A percentile compares a stretch with the other conserved stretches of the same genome.
Conservation (phyloP, 2,113 vertebrate species). For the Calyptommatus sinebrachiatus region DNA sequence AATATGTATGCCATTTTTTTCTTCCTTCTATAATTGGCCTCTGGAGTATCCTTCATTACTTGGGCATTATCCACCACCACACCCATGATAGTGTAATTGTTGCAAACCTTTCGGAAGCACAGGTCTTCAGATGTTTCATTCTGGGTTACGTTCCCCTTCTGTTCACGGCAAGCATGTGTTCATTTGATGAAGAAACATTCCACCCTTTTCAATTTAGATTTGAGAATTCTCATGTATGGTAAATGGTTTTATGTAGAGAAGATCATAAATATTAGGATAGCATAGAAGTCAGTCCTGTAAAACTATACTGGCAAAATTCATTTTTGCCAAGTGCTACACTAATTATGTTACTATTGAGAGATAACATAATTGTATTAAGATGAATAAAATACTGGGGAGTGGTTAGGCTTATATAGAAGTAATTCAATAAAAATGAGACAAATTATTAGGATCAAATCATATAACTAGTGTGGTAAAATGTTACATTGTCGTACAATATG, state of each 20-base stretch:
- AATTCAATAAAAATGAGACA: too few relatives aligned
- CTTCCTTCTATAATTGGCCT: constrained; percentile 50
- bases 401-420: too few relatives aligned
- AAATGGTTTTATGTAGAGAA: neutral
- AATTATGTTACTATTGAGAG: too few relatives aligned
- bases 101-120: too few relatives aligned
- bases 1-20: constrained; percentile 45
- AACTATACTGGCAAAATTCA: too few relatives aligned
- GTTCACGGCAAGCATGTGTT: constrained; percentile 4
- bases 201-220: neutral
- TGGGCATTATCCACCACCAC: too few relatives aligned
- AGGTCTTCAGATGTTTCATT: neutral
- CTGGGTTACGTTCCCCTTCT: constrained; percentile 37
- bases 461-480: neutral
- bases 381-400: too few relatives aligned
- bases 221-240: neutral
- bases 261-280: too few relatives aligned
- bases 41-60: neutral
- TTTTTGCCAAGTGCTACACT: too few relatives aligned
- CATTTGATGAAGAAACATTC: constrained; percentile 33
- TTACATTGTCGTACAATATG: neutral
- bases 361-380: too few relatives aligned
- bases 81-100: too few relatives aligned
- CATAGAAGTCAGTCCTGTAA: neutral
- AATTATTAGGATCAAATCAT: too few relatives aligned